Conservation (phyloP, 2,113 vertebrate genomes). For the Passer domesticus region DNA sequence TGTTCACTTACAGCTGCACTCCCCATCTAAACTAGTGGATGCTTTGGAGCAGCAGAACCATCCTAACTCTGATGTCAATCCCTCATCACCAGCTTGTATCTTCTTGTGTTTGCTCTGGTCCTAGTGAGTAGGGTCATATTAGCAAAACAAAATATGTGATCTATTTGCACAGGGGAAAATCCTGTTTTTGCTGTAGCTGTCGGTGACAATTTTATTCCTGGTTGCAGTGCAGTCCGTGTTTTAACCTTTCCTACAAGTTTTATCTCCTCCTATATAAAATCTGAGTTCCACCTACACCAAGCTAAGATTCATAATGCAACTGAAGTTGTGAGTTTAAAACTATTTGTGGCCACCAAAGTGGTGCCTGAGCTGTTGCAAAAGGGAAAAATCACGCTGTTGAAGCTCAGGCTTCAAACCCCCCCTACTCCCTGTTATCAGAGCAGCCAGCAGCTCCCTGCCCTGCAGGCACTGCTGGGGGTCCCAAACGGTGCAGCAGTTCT, state of each 20-base stretch:
- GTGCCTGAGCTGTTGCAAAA: background rate
- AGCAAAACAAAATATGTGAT: background rate
- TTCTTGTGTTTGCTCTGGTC: background rate
- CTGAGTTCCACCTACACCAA: background rate
- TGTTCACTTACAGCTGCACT: background rate
- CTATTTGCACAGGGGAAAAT: background rate
- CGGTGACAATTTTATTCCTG: background rate
- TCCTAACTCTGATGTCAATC: background rate
- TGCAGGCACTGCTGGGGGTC: fast-evolving
- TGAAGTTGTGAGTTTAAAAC: background rate
- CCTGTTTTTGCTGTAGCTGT: background rate
- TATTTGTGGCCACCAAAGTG: background rate
- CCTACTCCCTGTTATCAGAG: fast-evolving
- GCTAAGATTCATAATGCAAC: background rate
- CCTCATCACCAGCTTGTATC: background rate
- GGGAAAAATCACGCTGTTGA: background rate
- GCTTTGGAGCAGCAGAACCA: background rate
- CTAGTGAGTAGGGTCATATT: background rate
- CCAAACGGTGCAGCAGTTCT: background rate
- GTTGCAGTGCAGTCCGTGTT: background rate
- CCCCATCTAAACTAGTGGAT: background rate
- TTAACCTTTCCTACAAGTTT: background rate
- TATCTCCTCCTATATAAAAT: background rate
- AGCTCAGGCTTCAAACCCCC: background rate
- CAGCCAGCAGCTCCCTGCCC: background rate